phyloP scores from a whole-genome alignment of 2,797 vertebrate genomes.

The Urosaurus nigricauda region DNA sequence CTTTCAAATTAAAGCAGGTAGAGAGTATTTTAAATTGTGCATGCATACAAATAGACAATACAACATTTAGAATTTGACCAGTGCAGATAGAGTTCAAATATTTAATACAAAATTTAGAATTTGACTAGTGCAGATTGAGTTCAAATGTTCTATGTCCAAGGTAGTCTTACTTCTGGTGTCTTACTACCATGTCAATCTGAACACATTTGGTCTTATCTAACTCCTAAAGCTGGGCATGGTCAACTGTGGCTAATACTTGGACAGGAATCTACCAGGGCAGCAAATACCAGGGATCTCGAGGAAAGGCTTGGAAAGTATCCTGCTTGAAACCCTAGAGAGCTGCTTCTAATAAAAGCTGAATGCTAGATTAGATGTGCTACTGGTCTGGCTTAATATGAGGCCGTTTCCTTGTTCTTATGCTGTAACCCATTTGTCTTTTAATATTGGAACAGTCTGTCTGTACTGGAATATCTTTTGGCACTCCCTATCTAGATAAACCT shows the following conservation, averaged over 20 bases:
- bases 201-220: too few relatives aligned
- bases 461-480: not conserved
- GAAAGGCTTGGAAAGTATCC: too few relatives aligned
- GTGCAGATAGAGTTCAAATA: not conserved
- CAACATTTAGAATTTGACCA: not conserved
- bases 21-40: slow-evolving; percentile 3
- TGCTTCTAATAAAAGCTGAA: too few relatives aligned
- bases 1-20: not conserved
- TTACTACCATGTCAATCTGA: too few relatives aligned
- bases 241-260: too few relatives aligned
- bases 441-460: not conserved
- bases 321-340: too few relatives aligned
- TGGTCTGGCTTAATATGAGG: too few relatives aligned
- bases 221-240: too few relatives aligned
- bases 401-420: not conserved
- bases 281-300: too few relatives aligned
- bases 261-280: too few relatives aligned
- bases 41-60: not conserved
- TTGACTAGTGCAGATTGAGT: not conserved
- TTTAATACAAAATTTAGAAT: not conserved
- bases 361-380: too few relatives aligned
- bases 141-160: not conserved
- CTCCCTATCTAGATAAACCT: not conserved
- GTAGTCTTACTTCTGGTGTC: not conserved
- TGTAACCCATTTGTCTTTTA: not conserved